Evolutionary conservation across 2,888 invertebrate species (phyloP), one percentile per base, ranked within the genome.

Genomic region (Pandemis heparana): DNA sequence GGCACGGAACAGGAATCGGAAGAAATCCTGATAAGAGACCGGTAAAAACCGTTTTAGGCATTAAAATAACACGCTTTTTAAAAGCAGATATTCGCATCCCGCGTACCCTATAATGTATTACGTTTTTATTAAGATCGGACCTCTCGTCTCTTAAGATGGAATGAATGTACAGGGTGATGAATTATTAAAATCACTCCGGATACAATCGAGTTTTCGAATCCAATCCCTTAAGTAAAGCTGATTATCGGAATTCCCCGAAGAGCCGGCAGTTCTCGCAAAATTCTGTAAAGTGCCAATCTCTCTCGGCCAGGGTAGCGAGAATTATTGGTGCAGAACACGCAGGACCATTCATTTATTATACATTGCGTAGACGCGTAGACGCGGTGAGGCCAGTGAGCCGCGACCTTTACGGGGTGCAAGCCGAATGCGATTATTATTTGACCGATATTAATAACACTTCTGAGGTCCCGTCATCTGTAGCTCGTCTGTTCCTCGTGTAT

Each of bases 151-250:
- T 78, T 84, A 80, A 86, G 82, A 79, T 81, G 77, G 78, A 86
- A 85, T 85, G 86, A 84, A 85, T 83, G 84, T 84, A 85, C 82
- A 83, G 82, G 83, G 83, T 87, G 88, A 92, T 93, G 92, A 92
- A 93, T 92, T 93, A 94, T 94, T 94, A 92, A 93, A 93, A 91
- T 91, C 90, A 89, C 91, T 92, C 86, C 82, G 84, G 89, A 89
- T 90, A 91, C 90, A 91, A 92, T 92, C 84, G 90, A 89, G 87
- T 91, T 92, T 86, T 89, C 87, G 88, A 88, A 92, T 90, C 89
- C 92, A 92, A 92, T 93, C 91, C 91, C 91, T 92, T 92, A 93
- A 92, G 94, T 91, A 92, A 92, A 92, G 91, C 90, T 92, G 92
- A 92, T 92, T 93, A 92, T 92, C 85, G 88, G 85, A 88, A 90